Conservation (phyloP, 2,797 vertebrate genomes). For the Balearica regulorum region DNA sequence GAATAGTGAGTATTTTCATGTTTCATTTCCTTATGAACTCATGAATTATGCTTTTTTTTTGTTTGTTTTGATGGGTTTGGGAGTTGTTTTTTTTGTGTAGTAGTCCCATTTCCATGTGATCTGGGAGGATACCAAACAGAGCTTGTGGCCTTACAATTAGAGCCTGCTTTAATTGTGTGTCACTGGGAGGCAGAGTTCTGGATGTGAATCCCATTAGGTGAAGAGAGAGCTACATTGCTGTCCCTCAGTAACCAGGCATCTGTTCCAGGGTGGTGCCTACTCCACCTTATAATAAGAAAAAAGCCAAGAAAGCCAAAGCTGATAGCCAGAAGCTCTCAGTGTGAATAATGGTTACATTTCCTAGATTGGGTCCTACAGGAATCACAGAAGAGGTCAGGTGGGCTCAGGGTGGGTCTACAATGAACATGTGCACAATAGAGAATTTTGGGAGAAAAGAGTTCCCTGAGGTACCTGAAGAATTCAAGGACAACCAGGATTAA, state of each 20-base stretch:
- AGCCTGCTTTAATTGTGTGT: not conserved
- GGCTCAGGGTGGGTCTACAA: not conserved
- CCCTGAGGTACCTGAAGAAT: not conserved
- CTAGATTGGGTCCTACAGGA: not conserved
- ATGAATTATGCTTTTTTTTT: not conserved
- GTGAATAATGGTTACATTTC: not conserved
- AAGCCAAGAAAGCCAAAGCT: not conserved
- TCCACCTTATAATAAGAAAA: not conserved
- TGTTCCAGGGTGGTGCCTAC: not conserved
- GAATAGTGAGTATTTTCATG: not conserved
- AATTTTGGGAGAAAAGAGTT: not conserved
- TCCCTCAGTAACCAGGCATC: not conserved
- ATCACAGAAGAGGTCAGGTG: not conserved
- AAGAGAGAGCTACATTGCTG: not conserved
- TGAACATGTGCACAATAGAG: not conserved
- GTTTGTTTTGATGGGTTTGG: not conserved
- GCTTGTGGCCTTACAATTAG: not conserved
- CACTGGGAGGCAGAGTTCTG: not conserved
- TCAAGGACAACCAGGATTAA: not conserved
- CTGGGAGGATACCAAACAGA: not conserved
- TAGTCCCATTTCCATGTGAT: not conserved
- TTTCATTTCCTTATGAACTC: not conserved
- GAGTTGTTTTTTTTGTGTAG: not conserved
- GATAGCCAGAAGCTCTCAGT: not conserved
- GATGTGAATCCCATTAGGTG: not conserved